Conservation (phyloP, 1,140 invertebrate genomes). For the Oryzaephilus surinamensis region DNA sequence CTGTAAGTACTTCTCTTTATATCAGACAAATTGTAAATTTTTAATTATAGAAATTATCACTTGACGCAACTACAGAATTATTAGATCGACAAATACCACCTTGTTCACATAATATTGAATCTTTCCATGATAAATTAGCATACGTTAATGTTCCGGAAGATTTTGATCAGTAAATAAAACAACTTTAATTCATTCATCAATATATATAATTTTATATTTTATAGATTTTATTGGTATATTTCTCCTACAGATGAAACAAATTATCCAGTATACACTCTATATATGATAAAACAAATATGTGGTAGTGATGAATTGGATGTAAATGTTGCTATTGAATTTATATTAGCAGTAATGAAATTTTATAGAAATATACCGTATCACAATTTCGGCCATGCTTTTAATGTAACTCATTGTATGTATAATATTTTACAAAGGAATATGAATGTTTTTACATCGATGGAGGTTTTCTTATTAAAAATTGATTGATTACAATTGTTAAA, state of each 20-base stretch:
- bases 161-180: slow-evolving; percentile 18
- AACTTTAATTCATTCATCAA: no score
- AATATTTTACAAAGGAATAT: slow-evolving; percentile 40
- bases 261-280: slow-evolving; percentile 39
- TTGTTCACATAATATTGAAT: slow-evolving; percentile 18
- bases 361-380: slow-evolving; percentile 46
- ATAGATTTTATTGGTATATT: slow-evolving; percentile 44
- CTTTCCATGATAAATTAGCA: slow-evolving; percentile 11
- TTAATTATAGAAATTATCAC: background rate
- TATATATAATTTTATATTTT: no score
- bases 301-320: slow-evolving; percentile 33
- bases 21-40: background rate
- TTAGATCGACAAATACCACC: slow-evolving; percentile 7
- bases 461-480: slow-evolving; percentile 31
- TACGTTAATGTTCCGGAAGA: slow-evolving; percentile 12
- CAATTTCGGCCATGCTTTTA: slow-evolving; percentile 48
- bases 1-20: background rate
- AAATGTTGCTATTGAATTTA: slow-evolving; percentile 34
- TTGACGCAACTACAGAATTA: no score
- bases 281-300: slow-evolving; percentile 40
- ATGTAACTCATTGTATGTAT: slow-evolving; percentile 46
- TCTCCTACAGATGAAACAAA: slow-evolving; percentile 35
- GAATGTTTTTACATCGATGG: slow-evolving; percentile 38
- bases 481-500: slow-evolving; percentile 2
- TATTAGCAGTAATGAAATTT: slow-evolving; percentile 39